Evolutionary conservation across 23 tunicate species (phyloP), one percentile per base, ranked within the genome.

Genomic region (Botrylloides violaceus): DNA sequence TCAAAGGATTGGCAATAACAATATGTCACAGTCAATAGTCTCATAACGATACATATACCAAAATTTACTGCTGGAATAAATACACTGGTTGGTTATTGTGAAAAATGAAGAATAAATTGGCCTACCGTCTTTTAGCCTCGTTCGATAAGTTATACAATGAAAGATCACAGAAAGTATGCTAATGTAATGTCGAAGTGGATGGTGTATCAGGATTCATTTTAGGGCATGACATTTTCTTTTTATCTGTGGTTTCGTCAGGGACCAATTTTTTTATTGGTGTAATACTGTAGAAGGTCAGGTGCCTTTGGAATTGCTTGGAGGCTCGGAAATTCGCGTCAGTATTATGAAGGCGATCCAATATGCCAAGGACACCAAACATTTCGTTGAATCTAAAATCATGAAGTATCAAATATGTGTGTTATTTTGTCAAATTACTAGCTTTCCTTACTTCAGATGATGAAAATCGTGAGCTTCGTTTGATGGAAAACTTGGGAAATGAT

Each of bases 341-440:
- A 75, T 84, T 78, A 53, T 84, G 92, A 3, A 84, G 76, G 2
- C 92, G 83, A 58, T 84, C 92, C 47, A 84, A 73, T 23, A 84
- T 84, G 2, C 92, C 92, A 18, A 84, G 70, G 9, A 84, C 92
- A n/a, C 92, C 92, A 65, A 71, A 84, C 71, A 82, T 80, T 59
- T 84, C 84, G 66, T 78, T 84, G 76, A 84, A 84, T 71, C 92
- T 84, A 36, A n/a, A 63, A 31, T 19, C 20, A 63, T 21, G 26
- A 59, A 9, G 15, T 7, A 43, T 7, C 9, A 43, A 43, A 43
- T 7, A 9, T 43, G 53, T 7, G 29, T 7, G 9, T 59, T 9
- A 20, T 5, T 12, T 6, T 7, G 18, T 59, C 6, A 7, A 22
- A 65, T 31, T 6, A 7, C 9, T 20, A 29, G 37, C 29, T 35